Evolutionary conservation across 2,797 vertebrate species (phyloP).

Genomic region (Gorsachius magnificus): DNA sequence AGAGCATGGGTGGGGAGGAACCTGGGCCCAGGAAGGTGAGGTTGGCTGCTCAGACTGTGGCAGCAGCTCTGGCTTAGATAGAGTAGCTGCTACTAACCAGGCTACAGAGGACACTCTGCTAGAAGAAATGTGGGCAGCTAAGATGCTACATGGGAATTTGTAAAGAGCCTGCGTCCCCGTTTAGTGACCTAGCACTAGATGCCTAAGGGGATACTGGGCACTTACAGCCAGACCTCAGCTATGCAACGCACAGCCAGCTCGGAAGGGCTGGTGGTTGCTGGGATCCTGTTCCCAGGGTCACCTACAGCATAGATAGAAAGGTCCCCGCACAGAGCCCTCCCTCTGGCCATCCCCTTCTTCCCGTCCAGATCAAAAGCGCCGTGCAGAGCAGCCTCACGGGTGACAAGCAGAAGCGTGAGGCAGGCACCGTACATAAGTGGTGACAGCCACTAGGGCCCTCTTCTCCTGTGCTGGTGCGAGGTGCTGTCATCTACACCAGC

Average conservation of each 20-base stretch:
- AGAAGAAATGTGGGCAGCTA: neutral
- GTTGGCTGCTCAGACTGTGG: rapidly evolving
- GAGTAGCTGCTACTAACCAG: neutral
- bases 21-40: neutral
- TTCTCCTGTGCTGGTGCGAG: neutral
- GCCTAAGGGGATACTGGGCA: neutral
- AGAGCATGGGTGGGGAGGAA: neutral
- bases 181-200: neutral
- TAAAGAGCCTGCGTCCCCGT: rapidly evolving
- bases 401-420: neutral
- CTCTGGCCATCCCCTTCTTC: neutral
- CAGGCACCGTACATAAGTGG: rapidly evolving
- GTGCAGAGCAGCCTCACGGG: neutral
- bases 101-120: neutral
- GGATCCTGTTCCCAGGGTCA: neutral
- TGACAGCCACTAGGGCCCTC: neutral
- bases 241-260: neutral
- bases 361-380: neutral
- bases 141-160: neutral
- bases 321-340: neutral
- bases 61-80: neutral
- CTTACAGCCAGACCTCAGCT: neutral
- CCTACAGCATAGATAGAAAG: neutral
- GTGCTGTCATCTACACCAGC: neutral
- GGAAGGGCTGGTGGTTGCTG: neutral